These are phyloP conservation scores for Crocidura indochinensis DNA, from an alignment of 2,797 vertebrate genomes.

Conservation along the genomic window DNA sequence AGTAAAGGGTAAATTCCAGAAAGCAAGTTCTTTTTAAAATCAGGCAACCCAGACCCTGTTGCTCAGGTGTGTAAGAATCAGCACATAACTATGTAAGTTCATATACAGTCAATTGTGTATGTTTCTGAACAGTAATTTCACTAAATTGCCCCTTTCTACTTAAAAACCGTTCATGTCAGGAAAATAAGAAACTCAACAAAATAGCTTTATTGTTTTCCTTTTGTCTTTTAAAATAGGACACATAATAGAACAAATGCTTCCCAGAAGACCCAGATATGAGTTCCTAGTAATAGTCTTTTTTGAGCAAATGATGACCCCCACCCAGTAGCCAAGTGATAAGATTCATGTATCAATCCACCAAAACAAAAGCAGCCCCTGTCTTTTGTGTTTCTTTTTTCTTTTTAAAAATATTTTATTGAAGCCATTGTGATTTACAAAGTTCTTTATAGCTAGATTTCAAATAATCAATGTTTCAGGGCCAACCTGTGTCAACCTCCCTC, in stretches of 20 bases:
- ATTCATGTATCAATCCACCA: slow-evolving; percentile 12
- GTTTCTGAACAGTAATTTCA: neutral
- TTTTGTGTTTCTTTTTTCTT: too few relatives aligned
- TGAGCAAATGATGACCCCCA: slow-evolving; percentile 71
- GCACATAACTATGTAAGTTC: neutral
- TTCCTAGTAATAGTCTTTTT: slow-evolving; percentile 81
- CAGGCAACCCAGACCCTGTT: neutral
- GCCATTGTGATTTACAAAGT: too few relatives aligned
- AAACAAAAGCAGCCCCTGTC: neutral
- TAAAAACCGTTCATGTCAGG: slow-evolving; percentile 37
- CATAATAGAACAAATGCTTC: slow-evolving; percentile 85
- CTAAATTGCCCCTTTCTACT: neutral
- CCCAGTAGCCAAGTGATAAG: slow-evolving; percentile 76
- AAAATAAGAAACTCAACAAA: slow-evolving; percentile 38
- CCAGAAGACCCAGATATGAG: slow-evolving; percentile 80
- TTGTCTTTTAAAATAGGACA: slow-evolving; percentile 64
- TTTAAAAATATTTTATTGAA: too few relatives aligned
- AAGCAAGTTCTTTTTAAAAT: neutral
- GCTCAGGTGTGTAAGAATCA: neutral
- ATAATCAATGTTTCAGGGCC: too few relatives aligned
- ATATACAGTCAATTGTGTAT: neutral
- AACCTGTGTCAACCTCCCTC: too few relatives aligned
- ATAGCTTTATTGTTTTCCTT: slow-evolving; percentile 14
- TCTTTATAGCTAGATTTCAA: too few relatives aligned
- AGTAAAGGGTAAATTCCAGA: neutral